Base-by-base conservation (phyloP, 2,888 invertebrate genomes). In the Lasioglossum figueresi region DNA sequence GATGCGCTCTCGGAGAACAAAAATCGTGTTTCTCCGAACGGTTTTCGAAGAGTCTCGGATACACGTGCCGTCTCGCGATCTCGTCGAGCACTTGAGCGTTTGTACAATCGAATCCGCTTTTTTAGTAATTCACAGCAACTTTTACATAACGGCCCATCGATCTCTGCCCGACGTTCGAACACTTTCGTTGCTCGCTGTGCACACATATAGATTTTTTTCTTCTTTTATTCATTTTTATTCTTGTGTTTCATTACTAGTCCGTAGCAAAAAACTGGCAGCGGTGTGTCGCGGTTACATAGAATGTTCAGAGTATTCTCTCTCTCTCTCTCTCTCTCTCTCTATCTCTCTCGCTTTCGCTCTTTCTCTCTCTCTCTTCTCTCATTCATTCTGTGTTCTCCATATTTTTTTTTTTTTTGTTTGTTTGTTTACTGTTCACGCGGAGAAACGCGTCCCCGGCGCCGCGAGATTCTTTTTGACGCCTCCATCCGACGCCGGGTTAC, bases 181-280 rank as follows among this genome's bases (percentile, higher is more conserved):
- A 73, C 68, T 68, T 37, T 68, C 68, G 23, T 56, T 48, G 31
- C 82, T 82, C 83, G 83, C 71, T 83, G 73, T 45, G 68, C 79
- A 74, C 68, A 68, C 68, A 68, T 68, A 68, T 68, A 68, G 68
- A 37, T 37, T 34, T 76, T 48, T 40, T 71, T 71, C 56, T 82
- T 48, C 83, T 63, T 73, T 70, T 82, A 34, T 79, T 84, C 59
- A 74, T 82, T 72, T 52, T 68, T 75, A 48, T 75, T 75, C 66
- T 76, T 70, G 84, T 84, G 84, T 84, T 79, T 84, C 84, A 78
- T 85, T 86, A 78, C 82, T 86, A 86, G 86, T 87, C 87, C 87
- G 87, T 87, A 87, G 87, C 87, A 87, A 87, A 87, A 87, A 87
- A 87, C 87, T 87, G 87, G 87, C 87, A 87, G 87, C 87, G 77